Conservation (phyloP, 2,797 vertebrate species). For the Argya squamiceps region DNA sequence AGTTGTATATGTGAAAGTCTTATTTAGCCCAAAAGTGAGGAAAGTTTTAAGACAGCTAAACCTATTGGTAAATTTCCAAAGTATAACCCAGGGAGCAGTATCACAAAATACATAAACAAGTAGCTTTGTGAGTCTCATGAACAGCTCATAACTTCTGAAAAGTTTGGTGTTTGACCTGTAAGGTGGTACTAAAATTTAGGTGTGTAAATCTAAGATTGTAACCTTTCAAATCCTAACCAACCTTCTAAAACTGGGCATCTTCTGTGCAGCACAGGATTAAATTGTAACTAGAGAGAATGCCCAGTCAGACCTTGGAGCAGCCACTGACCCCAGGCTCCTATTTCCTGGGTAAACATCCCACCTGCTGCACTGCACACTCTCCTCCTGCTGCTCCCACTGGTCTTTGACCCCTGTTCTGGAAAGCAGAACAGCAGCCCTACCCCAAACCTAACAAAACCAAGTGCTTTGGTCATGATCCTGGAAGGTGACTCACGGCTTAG, state of each 20-base stretch:
- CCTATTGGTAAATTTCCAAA: neutral
- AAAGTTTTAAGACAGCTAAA: slow-evolving; percentile 37
- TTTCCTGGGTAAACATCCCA: neutral
- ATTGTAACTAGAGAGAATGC: neutral
- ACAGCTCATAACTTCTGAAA: slow-evolving; percentile 8
- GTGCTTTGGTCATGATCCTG: neutral
- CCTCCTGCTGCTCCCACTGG: neutral
- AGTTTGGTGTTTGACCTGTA: neutral
- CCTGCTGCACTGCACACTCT: neutral
- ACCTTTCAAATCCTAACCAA: neutral
- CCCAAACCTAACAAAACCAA: neutral
- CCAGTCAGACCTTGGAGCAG: neutral
- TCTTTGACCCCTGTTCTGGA: neutral
- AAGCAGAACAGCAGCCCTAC: neutral
- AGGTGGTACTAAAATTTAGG: neutral
- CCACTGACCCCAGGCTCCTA: neutral
- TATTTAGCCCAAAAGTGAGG: neutral
- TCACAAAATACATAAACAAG: slow-evolving; percentile 13
- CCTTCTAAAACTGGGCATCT: neutral
- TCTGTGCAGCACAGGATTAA: neutral
- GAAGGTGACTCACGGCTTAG: neutral
- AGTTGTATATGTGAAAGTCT: neutral
- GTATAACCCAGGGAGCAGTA: neutral
- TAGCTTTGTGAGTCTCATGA: neutral
- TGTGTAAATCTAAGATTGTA: neutral